phyloP scores from a whole-genome alignment of 2,113 vertebrate species.

The Calypte anna region DNA sequence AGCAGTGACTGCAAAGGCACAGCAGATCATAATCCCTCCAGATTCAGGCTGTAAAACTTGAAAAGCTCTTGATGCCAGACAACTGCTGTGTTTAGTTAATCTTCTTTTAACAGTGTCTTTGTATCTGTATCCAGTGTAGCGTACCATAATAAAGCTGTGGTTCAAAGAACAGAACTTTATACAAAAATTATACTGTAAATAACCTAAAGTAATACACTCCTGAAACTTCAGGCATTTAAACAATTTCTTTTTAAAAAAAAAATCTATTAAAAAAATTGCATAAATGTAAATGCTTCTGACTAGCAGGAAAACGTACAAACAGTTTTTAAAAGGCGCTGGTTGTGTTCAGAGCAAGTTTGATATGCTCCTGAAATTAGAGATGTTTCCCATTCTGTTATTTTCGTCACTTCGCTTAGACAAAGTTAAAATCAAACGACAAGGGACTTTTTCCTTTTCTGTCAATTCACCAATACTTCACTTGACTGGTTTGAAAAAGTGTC shows the following conservation, averaged over 20 bases:
- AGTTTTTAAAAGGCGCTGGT: constrained; percentile 78
- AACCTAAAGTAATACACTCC: constrained; percentile 78
- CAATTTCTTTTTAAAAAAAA: constrained; percentile 74
- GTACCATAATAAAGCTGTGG: constrained; percentile 87
- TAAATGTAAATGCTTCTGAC: constrained; percentile 80
- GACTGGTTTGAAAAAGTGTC: constrained; percentile 57
- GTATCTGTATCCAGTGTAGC: constrained; percentile 87
- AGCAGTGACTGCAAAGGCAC: constrained; percentile 86
- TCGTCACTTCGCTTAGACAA: constrained; percentile 63
- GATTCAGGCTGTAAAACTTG: constrained; percentile 75
- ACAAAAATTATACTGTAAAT: constrained; percentile 79
- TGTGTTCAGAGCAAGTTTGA: constrained; percentile 72
- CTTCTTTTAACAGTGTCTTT: constrained; percentile 82
- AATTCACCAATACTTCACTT: constrained; percentile 57
- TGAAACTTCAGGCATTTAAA: constrained; percentile 77
- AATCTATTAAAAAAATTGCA: constrained; percentile 77
- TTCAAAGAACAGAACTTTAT: constrained; percentile 82
- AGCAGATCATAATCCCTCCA: constrained; percentile 81
- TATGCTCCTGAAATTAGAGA: constrained; percentile 59
- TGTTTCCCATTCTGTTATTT: constrained; percentile 47
- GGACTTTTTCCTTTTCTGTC: constrained; percentile 55
- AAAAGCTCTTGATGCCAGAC: constrained; percentile 80
- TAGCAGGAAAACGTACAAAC: constrained; percentile 76
- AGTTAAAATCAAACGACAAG: constrained; percentile 56
- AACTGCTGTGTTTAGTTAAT: constrained; percentile 79